Evolutionary conservation across 2,113 vertebrate genomes (phyloP).

Genomic region (Emydura subglobosa): DNA sequence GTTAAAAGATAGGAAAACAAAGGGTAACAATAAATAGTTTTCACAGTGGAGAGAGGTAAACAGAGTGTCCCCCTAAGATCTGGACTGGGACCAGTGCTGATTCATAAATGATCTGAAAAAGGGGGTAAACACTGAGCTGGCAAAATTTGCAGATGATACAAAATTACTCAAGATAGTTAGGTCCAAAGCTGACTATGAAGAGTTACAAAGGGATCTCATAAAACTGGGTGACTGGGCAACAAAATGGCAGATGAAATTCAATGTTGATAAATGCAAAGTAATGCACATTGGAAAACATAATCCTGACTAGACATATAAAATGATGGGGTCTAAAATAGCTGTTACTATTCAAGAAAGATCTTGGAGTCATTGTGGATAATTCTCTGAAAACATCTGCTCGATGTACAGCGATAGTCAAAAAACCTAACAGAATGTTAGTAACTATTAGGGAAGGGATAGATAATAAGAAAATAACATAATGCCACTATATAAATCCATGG

Average conservation of each 20-base stretch:
- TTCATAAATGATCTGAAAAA: background rate
- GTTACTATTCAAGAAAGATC: background rate
- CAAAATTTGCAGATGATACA: background rate
- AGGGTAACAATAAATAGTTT: background rate
- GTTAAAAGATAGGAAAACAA: constrained; percentile 50
- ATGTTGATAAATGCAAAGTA: background rate
- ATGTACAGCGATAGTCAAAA: background rate
- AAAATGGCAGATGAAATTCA: background rate
- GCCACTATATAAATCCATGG: background rate
- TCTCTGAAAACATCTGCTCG: background rate
- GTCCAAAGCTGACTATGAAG: background rate
- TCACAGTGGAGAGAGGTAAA: background rate
- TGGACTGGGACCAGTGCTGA: too few species aligned
- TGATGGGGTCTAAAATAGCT: background rate
- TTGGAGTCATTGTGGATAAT: background rate
- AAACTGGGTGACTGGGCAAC: background rate
- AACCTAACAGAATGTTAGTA: background rate
- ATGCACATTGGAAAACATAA: background rate
- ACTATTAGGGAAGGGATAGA: background rate
- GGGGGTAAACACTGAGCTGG: background rate
- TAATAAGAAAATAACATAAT: background rate
- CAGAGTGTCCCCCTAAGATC: background rate
- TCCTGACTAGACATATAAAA: background rate
- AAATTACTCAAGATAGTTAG: background rate
- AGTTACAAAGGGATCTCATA: background rate